Conservation (phyloP, 1,140 invertebrate species). For the Camponotus vicinus region DNA sequence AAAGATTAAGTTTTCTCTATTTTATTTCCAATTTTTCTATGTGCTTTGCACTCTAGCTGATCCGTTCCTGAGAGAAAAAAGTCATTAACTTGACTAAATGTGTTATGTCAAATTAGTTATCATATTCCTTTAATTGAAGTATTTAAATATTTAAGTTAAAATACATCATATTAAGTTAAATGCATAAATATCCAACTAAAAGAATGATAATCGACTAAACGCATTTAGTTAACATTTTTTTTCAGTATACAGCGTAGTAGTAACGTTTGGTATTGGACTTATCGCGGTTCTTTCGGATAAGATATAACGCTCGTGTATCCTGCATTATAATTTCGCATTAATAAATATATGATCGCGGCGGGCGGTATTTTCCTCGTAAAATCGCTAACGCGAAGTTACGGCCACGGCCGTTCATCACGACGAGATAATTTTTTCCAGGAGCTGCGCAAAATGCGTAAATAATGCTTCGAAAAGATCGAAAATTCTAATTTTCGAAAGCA, state of each 20-base stretch:
- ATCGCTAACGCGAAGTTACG: slow-evolving; percentile 21
- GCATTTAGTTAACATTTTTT: too few species aligned
- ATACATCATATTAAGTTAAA: too few species aligned
- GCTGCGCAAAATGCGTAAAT: slow-evolving; percentile 4
- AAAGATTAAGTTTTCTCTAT: background rate
- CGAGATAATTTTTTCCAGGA: slow-evolving; percentile 25
- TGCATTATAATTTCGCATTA: slow-evolving; percentile 20
- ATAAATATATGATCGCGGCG: slow-evolving; percentile 26
- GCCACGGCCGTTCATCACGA: slow-evolving; percentile 19
- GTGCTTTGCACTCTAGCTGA: background rate
- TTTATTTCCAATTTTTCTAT: background rate
- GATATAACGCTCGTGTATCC: background rate
- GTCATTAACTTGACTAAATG: too few species aligned
- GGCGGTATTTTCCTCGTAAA: slow-evolving; percentile 23
- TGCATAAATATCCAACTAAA: too few species aligned
- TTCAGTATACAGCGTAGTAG: too few species aligned
- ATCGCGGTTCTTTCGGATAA: background rate
- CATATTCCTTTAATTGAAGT: too few species aligned
- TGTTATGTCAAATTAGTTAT: too few species aligned
- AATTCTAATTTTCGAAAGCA: background rate
- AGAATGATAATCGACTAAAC: too few species aligned
- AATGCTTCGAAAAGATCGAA: slow-evolving; percentile 19
- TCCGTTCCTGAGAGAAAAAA: background rate
- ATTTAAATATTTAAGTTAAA: too few species aligned
- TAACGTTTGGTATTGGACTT: background rate